Evolutionary conservation across 2,797 vertebrate species (phyloP).

Genomic region (Anguilla obscura): DNA sequence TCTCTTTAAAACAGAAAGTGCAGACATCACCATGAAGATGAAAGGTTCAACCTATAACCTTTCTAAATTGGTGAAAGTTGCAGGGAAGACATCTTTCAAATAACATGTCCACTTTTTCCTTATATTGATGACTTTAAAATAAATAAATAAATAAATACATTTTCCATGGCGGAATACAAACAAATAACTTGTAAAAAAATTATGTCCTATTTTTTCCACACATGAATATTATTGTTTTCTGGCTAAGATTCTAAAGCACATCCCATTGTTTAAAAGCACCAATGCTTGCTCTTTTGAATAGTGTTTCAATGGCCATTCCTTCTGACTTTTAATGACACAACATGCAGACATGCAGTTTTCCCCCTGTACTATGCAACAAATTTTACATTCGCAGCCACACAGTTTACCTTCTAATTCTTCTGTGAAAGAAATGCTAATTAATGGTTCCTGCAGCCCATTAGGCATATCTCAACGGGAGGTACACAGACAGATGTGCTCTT

Average conservation of each 20-base stretch:
- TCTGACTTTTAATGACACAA: background rate
- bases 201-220: no score
- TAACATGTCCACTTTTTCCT: background rate
- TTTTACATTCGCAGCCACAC: background rate
- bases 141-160: no score
- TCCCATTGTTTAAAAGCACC: background rate
- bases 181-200: no score
- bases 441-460: constrained; percentile 32
- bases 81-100: background rate
- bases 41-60: background rate
- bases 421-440: constrained; percentile 17
- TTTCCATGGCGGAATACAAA: no score
- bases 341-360: background rate
- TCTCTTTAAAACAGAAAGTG: background rate
- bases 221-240: no score
- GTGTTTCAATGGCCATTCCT: background rate
- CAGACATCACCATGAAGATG: background rate
- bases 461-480: constrained; percentile 37
- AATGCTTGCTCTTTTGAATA: constrained; percentile 5
- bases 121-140: background rate
- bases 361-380: background rate
- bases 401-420: background rate
- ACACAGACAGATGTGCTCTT: constrained; percentile 44
- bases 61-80: background rate
- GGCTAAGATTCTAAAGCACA: background rate